These are phyloP conservation scores for Athetis lepigone DNA, from an alignment of 2,888 invertebrate species.

Conservation along the genomic window DNA sequence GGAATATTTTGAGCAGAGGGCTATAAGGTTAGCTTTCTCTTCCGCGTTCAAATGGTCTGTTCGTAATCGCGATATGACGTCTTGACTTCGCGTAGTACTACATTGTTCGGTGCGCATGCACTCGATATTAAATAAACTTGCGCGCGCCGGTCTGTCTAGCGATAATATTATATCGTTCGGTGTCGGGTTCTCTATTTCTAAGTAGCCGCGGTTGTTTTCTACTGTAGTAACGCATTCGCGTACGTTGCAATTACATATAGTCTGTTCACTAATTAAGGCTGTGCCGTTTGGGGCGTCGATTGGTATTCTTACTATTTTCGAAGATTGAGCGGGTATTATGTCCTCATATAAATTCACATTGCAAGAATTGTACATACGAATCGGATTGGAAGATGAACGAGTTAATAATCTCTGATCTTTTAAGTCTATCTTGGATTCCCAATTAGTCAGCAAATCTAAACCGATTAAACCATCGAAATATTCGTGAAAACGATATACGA, in stretches of 20 bases:
- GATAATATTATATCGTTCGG: constrained; percentile 13
- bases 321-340: background rate
- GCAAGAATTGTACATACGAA: no score
- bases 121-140: constrained; percentile 7
- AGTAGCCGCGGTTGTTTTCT: background rate
- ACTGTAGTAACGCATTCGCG: constrained; percentile 2
- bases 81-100: background rate
- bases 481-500: no score
- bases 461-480: no score
- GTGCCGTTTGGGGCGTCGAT: background rate
- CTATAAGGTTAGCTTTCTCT: background rate
- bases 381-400: no score
- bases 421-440: no score
- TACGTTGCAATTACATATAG: background rate
- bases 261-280: background rate
- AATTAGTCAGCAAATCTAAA: no score
- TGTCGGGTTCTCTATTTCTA: constrained; percentile 1
- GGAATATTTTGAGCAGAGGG: constrained; percentile 1
- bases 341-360: constrained; percentile 1
- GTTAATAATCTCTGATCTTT: no score
- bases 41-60: constrained; percentile 12
- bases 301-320: background rate
- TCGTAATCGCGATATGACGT: constrained; percentile 14
- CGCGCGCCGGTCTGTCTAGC: background rate
- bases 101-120: background rate